These are phyloP conservation scores for Gobionotothen gibberifrons DNA, from an alignment of 2,797 vertebrate genomes.

Conservation along the genomic window DNA sequence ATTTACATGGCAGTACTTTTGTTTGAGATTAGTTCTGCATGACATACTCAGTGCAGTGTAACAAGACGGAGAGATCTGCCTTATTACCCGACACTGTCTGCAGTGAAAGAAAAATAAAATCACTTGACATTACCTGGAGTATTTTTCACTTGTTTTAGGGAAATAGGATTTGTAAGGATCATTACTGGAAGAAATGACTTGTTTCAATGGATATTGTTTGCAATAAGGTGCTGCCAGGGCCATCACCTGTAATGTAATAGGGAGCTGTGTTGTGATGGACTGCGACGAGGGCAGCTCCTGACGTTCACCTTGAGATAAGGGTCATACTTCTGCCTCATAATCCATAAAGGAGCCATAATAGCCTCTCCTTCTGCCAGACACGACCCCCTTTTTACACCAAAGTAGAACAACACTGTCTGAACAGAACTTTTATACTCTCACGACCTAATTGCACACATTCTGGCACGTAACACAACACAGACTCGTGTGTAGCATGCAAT, in stretches of 20 bases:
- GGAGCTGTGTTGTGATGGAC: constrained; percentile 72
- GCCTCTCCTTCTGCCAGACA: constrained; percentile 69
- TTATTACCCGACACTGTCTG: constrained; percentile 10
- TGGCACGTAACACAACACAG: constrained; percentile 24
- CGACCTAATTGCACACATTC: constrained; percentile 41
- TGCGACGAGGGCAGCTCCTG: constrained; percentile 65
- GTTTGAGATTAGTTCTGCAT: too few species aligned
- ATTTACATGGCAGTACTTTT: too few species aligned
- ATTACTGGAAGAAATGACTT: constrained; percentile 53
- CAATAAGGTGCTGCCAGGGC: constrained; percentile 52
- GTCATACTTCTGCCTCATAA: constrained; percentile 76
- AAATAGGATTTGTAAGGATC: constrained; percentile 48
- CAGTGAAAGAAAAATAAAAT: constrained; percentile 27
- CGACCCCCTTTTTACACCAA: constrained; percentile 66
- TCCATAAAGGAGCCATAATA: constrained; percentile 81
- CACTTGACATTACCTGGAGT: background rate
- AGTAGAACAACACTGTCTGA: constrained; percentile 65
- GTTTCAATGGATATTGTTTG: constrained; percentile 61
- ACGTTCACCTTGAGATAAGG: constrained; percentile 82
- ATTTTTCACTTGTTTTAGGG: constrained; percentile 46
- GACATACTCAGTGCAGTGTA: too few species aligned
- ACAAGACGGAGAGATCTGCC: background rate
- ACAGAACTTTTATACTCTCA: constrained; percentile 37
- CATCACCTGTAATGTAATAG: constrained; percentile 66
- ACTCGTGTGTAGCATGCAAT: background rate